Evolutionary conservation across 2,888 invertebrate species (phyloP), one percentile per base, ranked within the genome.

Genomic region (Rotaria sp.): DNA sequence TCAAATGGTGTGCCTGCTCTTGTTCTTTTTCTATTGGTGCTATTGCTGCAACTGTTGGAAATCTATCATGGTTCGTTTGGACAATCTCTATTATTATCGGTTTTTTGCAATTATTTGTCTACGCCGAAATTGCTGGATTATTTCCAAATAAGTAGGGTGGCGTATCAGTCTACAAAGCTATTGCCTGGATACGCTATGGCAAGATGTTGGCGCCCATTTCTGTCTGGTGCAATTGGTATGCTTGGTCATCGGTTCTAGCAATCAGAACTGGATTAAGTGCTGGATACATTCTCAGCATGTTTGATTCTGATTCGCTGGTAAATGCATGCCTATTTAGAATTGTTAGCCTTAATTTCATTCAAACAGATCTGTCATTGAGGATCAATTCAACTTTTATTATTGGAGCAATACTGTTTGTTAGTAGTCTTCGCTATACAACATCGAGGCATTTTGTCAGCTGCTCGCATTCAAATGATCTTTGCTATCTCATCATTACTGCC

Each of bases 31-130:
- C 67, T 30, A 30, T 67, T 30, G 67, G 67, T 30, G 67, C 67
- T 30, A 35, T 67, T 18, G 30, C 67, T 67, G 67, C 30, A 67
- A 67, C 67, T 67, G 67, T 67, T 30, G 67, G 67, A 35, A 67
- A 67, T 67, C 67, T 30, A 67, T 67, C 67, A 11, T 67, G 67
- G 67, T 67, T 67, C 35, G 67, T 67, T 35, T 67, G 67, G 67
- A 67, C 30, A 13, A 1, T 30, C 1, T 67, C 67, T 15, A 67
- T 67, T 11, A 67, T 67, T 67, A 67, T 67, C n/a, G 67, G 67
- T 67, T 67, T 67, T 67, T 67, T 67, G 8, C 67, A 67, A 35
- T 67, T 30, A 67, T 67, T 67, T 35, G 67, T 35, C 18, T 67
- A 67, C 30, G 67, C 67, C 11, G 67, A 67, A 67, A 67, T 67